phyloP scores from a whole-genome alignment of 2,888 invertebrate genomes.

The Campoplex nolae region DNA sequence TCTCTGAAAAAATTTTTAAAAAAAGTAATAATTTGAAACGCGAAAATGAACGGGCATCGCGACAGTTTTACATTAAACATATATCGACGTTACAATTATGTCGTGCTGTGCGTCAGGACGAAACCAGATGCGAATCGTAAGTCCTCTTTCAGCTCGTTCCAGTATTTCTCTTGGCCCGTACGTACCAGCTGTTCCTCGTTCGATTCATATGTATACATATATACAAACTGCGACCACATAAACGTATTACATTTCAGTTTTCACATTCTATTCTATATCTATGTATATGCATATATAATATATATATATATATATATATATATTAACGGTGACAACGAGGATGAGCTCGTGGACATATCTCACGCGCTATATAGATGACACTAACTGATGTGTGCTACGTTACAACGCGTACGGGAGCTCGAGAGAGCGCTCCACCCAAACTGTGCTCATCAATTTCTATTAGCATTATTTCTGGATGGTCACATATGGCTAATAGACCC shows the following conservation, averaged over 20 bases:
- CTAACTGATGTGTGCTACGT: conserved; percentile 76
- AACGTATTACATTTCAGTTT: conserved; percentile 59
- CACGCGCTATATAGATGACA: conserved; percentile 74
- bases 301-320: conserved; percentile 66
- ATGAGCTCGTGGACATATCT: conserved; percentile 62
- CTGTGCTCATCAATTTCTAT: conserved; percentile 82
- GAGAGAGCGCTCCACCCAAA: conserved; percentile 72
- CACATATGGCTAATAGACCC: conserved; percentile 79
- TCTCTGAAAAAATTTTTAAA: no score
- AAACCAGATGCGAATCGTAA: conserved; percentile 78
- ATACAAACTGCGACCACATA: conserved; percentile 38
- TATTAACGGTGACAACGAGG: conserved; percentile 67
- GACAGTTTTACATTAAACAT: conserved; percentile 48
- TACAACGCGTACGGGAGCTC: conserved; percentile 45
- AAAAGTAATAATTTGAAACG: neutral
- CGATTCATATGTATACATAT: conserved; percentile 16
- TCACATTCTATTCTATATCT: conserved; percentile 9
- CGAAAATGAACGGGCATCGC: conserved; percentile 27
- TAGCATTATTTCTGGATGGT: conserved; percentile 82
- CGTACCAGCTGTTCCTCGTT: conserved; percentile 74
- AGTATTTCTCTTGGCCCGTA: conserved; percentile 64
- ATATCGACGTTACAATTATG: conserved; percentile 32
- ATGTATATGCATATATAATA: conserved; percentile 23
- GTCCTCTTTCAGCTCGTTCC: conserved; percentile 63
- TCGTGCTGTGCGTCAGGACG: conserved; percentile 27